Conservation (phyloP, 2,888 invertebrate genomes). For the Tineola bisselliella region DNA sequence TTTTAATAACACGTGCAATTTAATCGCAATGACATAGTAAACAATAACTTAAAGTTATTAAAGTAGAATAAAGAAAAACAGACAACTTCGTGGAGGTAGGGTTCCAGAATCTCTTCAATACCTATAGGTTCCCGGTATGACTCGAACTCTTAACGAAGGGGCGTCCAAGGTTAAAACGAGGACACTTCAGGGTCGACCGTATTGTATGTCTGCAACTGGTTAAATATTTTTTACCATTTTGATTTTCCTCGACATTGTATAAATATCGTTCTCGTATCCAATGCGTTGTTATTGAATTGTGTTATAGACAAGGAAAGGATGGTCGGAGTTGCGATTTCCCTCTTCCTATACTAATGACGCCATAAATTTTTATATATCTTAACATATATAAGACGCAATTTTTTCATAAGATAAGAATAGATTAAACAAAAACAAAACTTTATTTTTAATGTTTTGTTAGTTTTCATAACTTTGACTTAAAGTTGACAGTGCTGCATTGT, state of each 20-base stretch:
- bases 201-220: constrained; percentile 3
- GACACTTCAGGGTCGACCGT: constrained; percentile 1
- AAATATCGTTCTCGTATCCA: no score
- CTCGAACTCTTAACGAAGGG: background rate
- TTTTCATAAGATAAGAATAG: no score
- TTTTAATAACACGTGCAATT: no score
- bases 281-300: background rate
- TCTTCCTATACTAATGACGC: background rate
- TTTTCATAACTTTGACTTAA: no score
- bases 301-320: background rate
- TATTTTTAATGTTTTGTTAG: no score
- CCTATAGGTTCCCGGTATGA: constrained; percentile 1
- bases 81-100: background rate
- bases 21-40: no score
- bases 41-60: no score
- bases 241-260: background rate
- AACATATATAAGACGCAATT: no score
- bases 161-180: constrained; percentile 4
- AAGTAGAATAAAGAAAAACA: no score
- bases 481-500: no score
- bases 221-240: background rate
- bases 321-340: background rate
- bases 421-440: no score
- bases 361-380: background rate
- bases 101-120: background rate